phyloP scores from a whole-genome alignment of 2,888 invertebrate genomes.

The Temnothorax ravouxi region DNA sequence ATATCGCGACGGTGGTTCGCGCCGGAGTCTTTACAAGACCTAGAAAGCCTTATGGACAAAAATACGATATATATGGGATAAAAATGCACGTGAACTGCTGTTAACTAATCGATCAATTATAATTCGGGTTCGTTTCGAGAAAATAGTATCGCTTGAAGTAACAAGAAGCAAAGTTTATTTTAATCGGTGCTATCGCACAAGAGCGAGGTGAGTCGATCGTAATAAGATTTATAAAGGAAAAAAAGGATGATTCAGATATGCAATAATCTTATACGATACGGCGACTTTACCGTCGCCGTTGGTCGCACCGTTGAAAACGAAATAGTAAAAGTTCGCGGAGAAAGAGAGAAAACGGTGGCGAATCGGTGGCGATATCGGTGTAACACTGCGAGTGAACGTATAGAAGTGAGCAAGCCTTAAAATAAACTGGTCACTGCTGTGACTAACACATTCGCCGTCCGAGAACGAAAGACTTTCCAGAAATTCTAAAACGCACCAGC shows the following conservation, averaged over 20 bases:
- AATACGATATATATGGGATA: background rate
- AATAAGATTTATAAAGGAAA: background rate
- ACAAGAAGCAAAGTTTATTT: background rate
- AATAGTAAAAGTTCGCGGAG: background rate
- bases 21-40: background rate
- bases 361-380: conserved; percentile 5
- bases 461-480: conserved; percentile 40
- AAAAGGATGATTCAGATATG: background rate
- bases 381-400: background rate
- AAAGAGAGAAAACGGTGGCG: background rate
- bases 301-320: background rate
- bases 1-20: background rate
- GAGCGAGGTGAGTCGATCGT: background rate
- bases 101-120: background rate
- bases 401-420: conserved; percentile 22
- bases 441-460: conserved; percentile 36
- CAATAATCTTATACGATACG: background rate
- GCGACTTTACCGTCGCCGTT: background rate
- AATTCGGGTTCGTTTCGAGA: background rate
- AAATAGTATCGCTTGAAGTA: background rate
- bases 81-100: background rate
- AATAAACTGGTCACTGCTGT: conserved; percentile 48
- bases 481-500: conserved; percentile 53
- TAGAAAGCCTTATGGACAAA: background rate
- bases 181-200: background rate